These are phyloP conservation scores for Drosophila sucinea DNA, from an alignment of 1,140 invertebrate genomes.

Conservation along the genomic window DNA sequence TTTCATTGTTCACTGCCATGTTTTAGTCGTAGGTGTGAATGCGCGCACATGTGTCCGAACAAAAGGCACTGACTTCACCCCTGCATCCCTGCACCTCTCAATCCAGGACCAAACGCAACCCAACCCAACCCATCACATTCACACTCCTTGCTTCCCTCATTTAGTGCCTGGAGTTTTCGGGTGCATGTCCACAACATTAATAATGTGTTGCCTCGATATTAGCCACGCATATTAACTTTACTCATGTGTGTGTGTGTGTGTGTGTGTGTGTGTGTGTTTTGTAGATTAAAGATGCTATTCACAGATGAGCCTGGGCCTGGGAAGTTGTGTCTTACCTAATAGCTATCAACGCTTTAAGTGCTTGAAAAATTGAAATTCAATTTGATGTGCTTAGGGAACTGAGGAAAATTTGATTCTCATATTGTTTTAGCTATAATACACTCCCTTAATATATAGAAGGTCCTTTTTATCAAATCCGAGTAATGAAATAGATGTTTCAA, in stretches of 20 bases:
- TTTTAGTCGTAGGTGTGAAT: conserved; percentile 73
- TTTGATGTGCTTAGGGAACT: conserved; percentile 1
- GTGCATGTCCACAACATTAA: conserved; percentile 68
- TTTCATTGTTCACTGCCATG: conserved; percentile 44
- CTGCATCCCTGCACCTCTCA: neutral
- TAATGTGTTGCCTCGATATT: conserved; percentile 72
- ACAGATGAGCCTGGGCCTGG: conserved; percentile 27
- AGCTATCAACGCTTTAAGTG: neutral
- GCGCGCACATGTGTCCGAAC: conserved; percentile 76
- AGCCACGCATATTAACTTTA: conserved; percentile 76
- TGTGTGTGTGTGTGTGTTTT: neutral
- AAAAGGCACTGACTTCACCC: conserved; percentile 58
- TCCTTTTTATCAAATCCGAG: too few species aligned
- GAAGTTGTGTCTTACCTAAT: neutral
- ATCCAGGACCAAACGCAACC: neutral
- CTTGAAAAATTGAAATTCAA: neutral
- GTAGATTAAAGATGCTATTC: conserved; percentile 44
- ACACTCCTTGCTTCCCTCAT: neutral
- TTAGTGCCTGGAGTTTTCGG: conserved; percentile 7
- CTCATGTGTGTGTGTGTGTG: conserved; percentile 17
- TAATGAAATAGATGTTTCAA: too few species aligned
- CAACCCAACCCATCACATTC: neutral
- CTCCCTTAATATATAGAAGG: too few species aligned
- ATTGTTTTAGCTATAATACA: too few species aligned
- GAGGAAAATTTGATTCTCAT: too few species aligned